phyloP scores from a whole-genome alignment of 2,113 vertebrate species.

The Taurulus bubalis region DNA sequence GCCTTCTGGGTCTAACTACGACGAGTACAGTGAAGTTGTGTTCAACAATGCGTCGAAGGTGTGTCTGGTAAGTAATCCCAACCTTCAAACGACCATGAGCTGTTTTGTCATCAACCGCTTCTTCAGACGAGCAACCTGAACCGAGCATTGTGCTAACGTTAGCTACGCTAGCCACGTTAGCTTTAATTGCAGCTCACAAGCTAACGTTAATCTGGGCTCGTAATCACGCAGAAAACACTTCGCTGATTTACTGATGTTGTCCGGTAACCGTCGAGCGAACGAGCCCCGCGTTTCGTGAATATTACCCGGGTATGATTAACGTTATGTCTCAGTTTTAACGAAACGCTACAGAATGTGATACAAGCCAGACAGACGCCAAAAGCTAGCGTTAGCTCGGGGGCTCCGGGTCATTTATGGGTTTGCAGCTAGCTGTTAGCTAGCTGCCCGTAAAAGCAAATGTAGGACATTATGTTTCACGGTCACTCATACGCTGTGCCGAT shows the following conservation, averaged over 20 bases:
- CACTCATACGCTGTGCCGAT: not conserved
- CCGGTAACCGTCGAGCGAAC: not conserved
- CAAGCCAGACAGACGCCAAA: not conserved
- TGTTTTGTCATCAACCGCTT: conserved; percentile 41
- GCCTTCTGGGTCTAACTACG: conserved; percentile 14
- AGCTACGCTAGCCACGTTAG: conserved; percentile 50
- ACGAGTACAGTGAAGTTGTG: not conserved
- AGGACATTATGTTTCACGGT: not conserved
- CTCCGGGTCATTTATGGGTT: conserved; percentile 12
- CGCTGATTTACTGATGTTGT: not conserved
- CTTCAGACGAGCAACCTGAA: conserved; percentile 23
- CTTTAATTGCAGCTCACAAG: conserved; percentile 44
- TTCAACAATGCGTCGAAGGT: conserved; percentile 74
- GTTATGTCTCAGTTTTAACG: not conserved
- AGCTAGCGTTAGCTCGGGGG: conserved; percentile 54
- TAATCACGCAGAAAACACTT: not conserved
- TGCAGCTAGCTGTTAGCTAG: conserved; percentile 14
- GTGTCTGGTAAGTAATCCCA: conserved; percentile 68
- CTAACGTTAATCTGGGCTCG: conserved; percentile 35
- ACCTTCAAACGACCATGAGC: conserved; percentile 18
- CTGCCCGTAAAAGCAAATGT: not conserved
- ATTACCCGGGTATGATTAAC: not conserved
- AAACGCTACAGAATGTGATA: not conserved
- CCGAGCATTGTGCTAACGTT: conserved; percentile 48
- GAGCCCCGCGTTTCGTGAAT: not conserved